Evolutionary conservation across 2,797 vertebrate genomes (phyloP), one percentile per base, ranked within the genome.

Genomic region (Enteromius argenteus): DNA sequence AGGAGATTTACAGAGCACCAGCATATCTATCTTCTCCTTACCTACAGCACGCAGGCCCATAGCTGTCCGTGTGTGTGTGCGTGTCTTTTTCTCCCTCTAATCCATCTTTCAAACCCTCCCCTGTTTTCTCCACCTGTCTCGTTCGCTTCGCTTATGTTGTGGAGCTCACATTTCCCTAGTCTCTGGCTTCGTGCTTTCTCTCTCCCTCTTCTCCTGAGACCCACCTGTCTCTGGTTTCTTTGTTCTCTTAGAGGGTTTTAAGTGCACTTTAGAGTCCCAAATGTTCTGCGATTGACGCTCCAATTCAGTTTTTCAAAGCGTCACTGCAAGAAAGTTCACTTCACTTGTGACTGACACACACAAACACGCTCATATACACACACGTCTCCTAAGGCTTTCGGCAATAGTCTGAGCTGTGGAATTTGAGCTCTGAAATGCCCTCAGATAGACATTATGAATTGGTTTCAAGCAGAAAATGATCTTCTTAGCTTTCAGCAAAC

Each of bases 221-320:
- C n/a, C 27, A 27, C 64, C 84, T 86, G 58, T 87, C 79, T 90
- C 84, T 80, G 86, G 91, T 85, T 81, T 88, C 84, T 85, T 80
- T 79, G 86, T 89, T 88, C 86, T 85, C 46, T 44, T 81, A 46
- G 66, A 73, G 62, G 87, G 89, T 83, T 91, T 92, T 89, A 91
- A 91, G 84, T 90, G 80, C 92, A 91, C 91, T 87, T 91, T 90
- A 90, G 81, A 90, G 91, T 89, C 89, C 86, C 82, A 58, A 91
- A 91, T 79, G 75, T 46, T 79, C 90, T 92, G 89, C 89, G 88
- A 88, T 46, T 87, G 86, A 78, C 51, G 53, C 82, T 37, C 89
- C 87, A 90, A 73, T 90, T 90, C 92, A 85, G 87, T 44, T 87
- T 91, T 77, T 85, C 78, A 39, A n/a, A 21, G 44, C 37, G 53